Conservation (phyloP, 2,113 vertebrate genomes). For the Bubo blakistoni region DNA sequence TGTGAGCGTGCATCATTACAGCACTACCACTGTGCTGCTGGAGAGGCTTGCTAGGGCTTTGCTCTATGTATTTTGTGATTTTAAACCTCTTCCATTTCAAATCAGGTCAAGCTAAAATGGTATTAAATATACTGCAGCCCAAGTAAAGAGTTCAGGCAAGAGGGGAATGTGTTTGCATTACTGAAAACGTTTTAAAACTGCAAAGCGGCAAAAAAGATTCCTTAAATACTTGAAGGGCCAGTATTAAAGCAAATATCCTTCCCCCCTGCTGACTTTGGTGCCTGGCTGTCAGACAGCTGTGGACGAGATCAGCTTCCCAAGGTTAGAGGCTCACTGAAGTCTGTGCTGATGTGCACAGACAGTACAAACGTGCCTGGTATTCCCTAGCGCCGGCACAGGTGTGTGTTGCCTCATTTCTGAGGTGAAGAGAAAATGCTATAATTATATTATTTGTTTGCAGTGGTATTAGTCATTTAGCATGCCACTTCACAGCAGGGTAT, state of each 20-base stretch:
- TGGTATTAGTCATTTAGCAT: neutral
- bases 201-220: neutral
- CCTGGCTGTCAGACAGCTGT: neutral
- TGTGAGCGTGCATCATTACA: neutral
- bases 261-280: neutral
- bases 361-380: neutral
- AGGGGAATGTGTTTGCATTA: neutral
- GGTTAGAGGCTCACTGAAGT: neutral
- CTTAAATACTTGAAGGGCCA: neutral
- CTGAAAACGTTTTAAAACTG: neutral
- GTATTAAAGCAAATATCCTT: neutral
- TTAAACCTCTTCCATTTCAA: neutral
- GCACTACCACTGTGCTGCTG: neutral
- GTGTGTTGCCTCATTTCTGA: neutral
- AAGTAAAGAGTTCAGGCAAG: neutral
- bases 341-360: neutral
- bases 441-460: neutral
- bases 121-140: neutral
- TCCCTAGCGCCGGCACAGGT: neutral
- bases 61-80: neutral
- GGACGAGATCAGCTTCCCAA: neutral
- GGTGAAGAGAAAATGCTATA: neutral
- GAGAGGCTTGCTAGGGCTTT: neutral
- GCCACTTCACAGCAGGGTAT: neutral
- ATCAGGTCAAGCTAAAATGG: neutral